These are phyloP conservation scores for Gila orcuttii DNA, from an alignment of 2,113 vertebrate genomes.

Conservation along the genomic window DNA sequence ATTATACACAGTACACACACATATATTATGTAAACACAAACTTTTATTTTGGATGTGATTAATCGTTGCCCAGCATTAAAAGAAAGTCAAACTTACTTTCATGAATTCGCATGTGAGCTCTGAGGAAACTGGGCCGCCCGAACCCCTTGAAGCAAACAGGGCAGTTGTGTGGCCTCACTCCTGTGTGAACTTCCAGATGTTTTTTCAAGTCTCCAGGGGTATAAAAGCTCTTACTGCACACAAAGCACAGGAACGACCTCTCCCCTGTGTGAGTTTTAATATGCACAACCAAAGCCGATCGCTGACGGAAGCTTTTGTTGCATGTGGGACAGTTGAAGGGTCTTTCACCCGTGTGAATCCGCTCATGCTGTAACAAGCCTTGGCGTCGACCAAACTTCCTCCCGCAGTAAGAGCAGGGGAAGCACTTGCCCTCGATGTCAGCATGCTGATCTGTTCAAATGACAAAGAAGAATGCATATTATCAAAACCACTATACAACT, in stretches of 20 bases:
- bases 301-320: slow-evolving; percentile 36
- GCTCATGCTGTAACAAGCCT: slow-evolving; percentile 30
- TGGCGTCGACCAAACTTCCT: slow-evolving; percentile 37
- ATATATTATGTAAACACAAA: too few species aligned
- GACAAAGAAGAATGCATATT: background rate
- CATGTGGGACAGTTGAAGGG: slow-evolving; percentile 40
- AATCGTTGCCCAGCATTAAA: too few species aligned
- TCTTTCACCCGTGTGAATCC: slow-evolving; percentile 39
- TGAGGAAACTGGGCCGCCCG: slow-evolving; percentile 21
- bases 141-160: slow-evolving; percentile 20
- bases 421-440: slow-evolving; percentile 20
- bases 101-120: slow-evolving; percentile 22
- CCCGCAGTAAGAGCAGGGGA: slow-evolving; percentile 32
- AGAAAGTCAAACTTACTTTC: slow-evolving; percentile 15
- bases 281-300: slow-evolving; percentile 31
- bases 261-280: slow-evolving; percentile 36
- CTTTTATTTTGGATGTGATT: too few species aligned
- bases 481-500: background rate
- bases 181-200: slow-evolving; percentile 35
- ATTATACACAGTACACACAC: too few species aligned
- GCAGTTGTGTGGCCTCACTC: slow-evolving; percentile 34
- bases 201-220: slow-evolving; percentile 37
- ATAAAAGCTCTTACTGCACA: slow-evolving; percentile 40
- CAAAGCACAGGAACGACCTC: background rate
- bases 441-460: slow-evolving; percentile 8